Conservation (phyloP, 2,888 invertebrate species). For the Helleia helle region DNA sequence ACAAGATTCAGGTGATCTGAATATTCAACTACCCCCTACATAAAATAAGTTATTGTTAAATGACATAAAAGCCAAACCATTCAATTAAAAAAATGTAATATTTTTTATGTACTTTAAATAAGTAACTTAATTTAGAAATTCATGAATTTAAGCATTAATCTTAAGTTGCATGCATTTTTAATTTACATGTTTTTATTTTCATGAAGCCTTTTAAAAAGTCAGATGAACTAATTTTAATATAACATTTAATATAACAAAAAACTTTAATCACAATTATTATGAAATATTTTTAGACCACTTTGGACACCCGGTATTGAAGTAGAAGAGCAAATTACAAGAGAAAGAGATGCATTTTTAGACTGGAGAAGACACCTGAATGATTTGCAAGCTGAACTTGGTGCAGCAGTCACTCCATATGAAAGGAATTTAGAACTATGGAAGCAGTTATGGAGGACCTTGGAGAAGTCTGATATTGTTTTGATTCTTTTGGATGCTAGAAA, state of each 20-base stretch:
- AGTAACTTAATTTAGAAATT: too few relatives aligned
- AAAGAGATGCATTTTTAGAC: slow-evolving; percentile 88
- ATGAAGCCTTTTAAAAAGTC: background rate
- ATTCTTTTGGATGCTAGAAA: slow-evolving; percentile 98
- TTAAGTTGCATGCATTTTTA: too few relatives aligned
- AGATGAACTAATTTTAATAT: too few relatives aligned
- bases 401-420: slow-evolving; percentile 96
- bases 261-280: too few relatives aligned
- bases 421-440: slow-evolving; percentile 98
- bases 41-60: too few relatives aligned
- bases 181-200: background rate
- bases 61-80: too few relatives aligned
- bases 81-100: too few relatives aligned
- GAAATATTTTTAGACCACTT: slow-evolving; percentile 75
- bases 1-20: too few relatives aligned
- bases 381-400: slow-evolving; percentile 82
- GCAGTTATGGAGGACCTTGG: slow-evolving; percentile 98
- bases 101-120: too few relatives aligned
- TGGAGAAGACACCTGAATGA: slow-evolving; percentile 91
- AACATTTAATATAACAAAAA: too few relatives aligned
- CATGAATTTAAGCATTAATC: too few relatives aligned
- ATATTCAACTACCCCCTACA: too few relatives aligned
- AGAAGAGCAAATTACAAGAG: slow-evolving; percentile 85
- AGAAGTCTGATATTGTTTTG: slow-evolving; percentile 92
- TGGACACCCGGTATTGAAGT: slow-evolving; percentile 85